Evolutionary conservation across 2,113 vertebrate species (phyloP).

Genomic region (Carassius gibelio): DNA sequence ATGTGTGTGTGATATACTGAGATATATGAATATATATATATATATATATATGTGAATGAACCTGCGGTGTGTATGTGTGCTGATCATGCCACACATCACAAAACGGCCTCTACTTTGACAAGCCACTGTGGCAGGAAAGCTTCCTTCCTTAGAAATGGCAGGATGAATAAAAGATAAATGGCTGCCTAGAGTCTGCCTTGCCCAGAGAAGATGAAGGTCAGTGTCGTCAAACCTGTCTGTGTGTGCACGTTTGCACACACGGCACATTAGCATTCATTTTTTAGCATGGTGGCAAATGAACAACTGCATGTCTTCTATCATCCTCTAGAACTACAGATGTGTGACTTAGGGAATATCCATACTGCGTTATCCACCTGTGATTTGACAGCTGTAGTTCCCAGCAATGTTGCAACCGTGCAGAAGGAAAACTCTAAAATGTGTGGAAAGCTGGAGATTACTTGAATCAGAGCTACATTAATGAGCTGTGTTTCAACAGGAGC

Average conservation of each 20-base stretch:
- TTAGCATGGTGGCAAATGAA: slow-evolving; percentile 2
- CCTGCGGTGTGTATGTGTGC: slow-evolving; percentile 2
- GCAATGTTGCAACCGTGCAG: neutral
- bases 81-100: slow-evolving; percentile 48
- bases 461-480: neutral
- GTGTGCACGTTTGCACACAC: slow-evolving; percentile 10
- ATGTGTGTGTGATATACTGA: slow-evolving; percentile 10
- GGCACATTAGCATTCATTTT: slow-evolving; percentile 24
- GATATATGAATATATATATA: slow-evolving; percentile 4
- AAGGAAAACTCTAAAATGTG: neutral
- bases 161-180: slow-evolving; percentile 77
- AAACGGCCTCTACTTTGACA: slow-evolving; percentile 63
- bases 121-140: slow-evolving; percentile 59
- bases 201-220: slow-evolving; percentile 72
- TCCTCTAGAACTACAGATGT: neutral
- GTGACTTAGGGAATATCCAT: neutral
- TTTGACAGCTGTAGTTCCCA: neutral
- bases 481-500: neutral
- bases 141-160: slow-evolving; percentile 69
- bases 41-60: slow-evolving; percentile 24
- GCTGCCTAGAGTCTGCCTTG: slow-evolving; percentile 55
- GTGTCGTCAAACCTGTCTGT: slow-evolving; percentile 54
- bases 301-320: neutral
- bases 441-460: neutral
- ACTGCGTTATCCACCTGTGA: neutral